phyloP scores from a whole-genome alignment of 2,113 vertebrate species.

The Cinclus cinclus region DNA sequence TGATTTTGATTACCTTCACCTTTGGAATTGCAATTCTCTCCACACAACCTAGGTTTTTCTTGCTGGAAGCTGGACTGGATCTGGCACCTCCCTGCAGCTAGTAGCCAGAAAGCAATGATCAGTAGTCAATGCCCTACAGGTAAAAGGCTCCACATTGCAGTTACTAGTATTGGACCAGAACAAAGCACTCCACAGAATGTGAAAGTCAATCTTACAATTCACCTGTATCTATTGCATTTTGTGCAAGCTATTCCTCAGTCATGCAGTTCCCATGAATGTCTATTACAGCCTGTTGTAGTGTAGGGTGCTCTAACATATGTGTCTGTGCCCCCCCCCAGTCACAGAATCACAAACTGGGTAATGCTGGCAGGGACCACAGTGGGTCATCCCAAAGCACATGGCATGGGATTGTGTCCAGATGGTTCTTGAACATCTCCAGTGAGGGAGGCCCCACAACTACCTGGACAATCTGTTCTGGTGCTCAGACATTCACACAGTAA shows the following conservation, averaged over 20 bases:
- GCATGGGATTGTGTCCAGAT: background rate
- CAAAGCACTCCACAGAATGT: background rate
- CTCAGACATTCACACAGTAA: fast-evolving
- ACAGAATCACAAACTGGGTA: background rate
- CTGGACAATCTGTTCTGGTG: background rate
- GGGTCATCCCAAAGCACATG: background rate
- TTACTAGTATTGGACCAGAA: background rate
- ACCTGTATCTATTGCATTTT: background rate
- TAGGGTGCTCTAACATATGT: background rate
- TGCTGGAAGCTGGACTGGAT: background rate
- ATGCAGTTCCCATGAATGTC: background rate
- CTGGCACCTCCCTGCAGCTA: background rate
- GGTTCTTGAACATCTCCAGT: background rate
- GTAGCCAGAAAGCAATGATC: background rate
- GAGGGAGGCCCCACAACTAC: background rate
- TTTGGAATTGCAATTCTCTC: background rate
- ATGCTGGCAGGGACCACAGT: background rate
- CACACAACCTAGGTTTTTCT: background rate
- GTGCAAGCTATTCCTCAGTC: background rate
- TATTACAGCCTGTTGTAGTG: background rate
- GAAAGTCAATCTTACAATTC: background rate
- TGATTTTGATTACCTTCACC: background rate
- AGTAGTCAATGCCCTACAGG: background rate
- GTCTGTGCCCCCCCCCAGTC: background rate
- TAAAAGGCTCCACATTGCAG: background rate